Conservation (phyloP, 2,113 vertebrate genomes). For the Dromas ardeola region DNA sequence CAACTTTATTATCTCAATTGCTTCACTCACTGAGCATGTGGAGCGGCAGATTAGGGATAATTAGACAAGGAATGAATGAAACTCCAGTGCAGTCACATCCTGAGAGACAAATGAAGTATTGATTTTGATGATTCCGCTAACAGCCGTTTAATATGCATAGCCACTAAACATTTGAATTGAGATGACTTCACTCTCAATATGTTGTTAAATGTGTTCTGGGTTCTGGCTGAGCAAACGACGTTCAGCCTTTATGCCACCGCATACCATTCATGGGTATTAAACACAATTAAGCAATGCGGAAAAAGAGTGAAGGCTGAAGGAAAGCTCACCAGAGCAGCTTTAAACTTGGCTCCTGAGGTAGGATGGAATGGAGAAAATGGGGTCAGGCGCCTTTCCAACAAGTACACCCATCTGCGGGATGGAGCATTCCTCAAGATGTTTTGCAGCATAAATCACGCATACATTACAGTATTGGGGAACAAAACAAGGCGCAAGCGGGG, state of each 20-base stretch:
- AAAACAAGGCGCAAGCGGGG: not conserved
- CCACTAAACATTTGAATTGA: conserved; percentile 52
- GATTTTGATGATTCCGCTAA: conserved; percentile 73
- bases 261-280: not conserved
- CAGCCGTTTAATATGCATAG: conserved; percentile 66
- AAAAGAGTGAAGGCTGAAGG: not conserved
- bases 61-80: conserved; percentile 46
- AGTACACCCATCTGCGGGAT: fast-evolving
- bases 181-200: conserved; percentile 33
- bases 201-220: conserved; percentile 1
- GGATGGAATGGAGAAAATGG: not conserved
- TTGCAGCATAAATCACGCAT: not conserved
- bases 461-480: not conserved
- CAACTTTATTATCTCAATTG: conserved; percentile 72
- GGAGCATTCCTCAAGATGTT: not conserved
- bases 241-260: conserved; percentile 9
- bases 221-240: not conserved
- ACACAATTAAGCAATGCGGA: not conserved
- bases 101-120: conserved; percentile 72
- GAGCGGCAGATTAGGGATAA: conserved; percentile 67
- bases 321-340: not conserved
- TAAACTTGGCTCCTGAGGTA: not conserved
- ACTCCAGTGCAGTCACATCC: conserved; percentile 58
- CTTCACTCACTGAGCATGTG: conserved; percentile 48
- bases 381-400: not conserved